Conservation (phyloP, 2,888 invertebrate genomes). For the Apotomis turbidana region DNA sequence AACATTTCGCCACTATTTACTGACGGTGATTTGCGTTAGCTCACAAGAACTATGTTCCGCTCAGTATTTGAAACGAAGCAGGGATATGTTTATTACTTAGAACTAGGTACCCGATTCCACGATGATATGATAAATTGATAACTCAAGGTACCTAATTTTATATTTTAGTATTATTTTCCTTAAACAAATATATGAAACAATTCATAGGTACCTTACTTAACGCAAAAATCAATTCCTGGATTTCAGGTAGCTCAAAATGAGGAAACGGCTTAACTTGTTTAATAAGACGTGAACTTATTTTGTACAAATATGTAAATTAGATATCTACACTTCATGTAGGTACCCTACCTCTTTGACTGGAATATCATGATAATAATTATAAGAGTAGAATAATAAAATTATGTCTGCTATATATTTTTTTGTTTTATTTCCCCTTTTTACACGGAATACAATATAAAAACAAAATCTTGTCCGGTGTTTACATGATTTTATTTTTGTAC, state of each 20-base stretch:
- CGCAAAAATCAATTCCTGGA: no score
- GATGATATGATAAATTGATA: not conserved
- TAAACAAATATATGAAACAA: no score
- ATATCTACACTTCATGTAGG: not conserved
- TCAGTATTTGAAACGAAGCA: no score
- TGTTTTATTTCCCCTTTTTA: not conserved
- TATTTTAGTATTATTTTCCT: no score
- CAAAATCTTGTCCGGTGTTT: no score
- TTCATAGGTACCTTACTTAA: no score
- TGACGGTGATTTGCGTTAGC: no score
- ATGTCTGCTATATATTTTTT: conserved; percentile 1
- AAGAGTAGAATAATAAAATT: conserved; percentile 24
- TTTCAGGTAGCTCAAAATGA: not conserved
- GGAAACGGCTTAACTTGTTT: not conserved
- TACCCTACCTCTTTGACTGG: not conserved
- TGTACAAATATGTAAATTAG: conserved; percentile 5
- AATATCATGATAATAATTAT: conserved; percentile 8
- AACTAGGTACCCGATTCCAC: no score
- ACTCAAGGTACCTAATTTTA: not conserved
- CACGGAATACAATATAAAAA: not conserved
- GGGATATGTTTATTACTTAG: no score
- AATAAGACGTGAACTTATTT: not conserved
- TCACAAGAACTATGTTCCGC: no score
- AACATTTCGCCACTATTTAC: no score
- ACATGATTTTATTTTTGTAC: no score